These are phyloP conservation scores for Amphiura filiformis DNA, from an alignment of 35 echinoderm and acorn worm species.

Conservation along the genomic window DNA sequence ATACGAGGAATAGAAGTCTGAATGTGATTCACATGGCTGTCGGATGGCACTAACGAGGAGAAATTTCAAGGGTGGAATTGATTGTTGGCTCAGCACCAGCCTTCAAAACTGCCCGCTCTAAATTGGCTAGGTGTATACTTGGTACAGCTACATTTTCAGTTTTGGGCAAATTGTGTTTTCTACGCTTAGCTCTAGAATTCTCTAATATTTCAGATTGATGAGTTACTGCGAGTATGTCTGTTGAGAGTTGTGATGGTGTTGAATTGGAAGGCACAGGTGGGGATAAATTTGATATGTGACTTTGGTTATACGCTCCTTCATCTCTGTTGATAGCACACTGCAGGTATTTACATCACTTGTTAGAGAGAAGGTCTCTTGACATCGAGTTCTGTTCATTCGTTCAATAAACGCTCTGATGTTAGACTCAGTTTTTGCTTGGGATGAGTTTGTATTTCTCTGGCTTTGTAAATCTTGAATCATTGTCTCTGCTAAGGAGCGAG, in stretches of 20 bases:
- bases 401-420: constrained; percentile 46
- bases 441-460: not conserved
- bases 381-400: not conserved
- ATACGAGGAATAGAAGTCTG: not conserved
- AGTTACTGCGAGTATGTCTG: no score
- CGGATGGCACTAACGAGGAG: no score
- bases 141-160: not conserved
- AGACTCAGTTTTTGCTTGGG: constrained; percentile 27
- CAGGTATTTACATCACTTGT: not conserved
- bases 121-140: constrained; percentile 23
- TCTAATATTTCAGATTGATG: no score
- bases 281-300: not conserved
- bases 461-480: constrained; percentile 38
- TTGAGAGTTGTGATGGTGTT: not conserved
- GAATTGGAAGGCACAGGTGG: not conserved
- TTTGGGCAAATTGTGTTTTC: not conserved
- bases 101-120: constrained; percentile 18
- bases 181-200: not conserved
- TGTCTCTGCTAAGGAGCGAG: constrained; percentile 37
- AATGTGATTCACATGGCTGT: no score
- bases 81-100: not conserved
- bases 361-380: not conserved
- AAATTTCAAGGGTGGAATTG: no score
- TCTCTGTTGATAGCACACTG: not conserved
- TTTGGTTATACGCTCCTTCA: not conserved